Evolutionary conservation across 2,888 invertebrate genomes (phyloP).

Genomic region (Allygus modestus): DNA sequence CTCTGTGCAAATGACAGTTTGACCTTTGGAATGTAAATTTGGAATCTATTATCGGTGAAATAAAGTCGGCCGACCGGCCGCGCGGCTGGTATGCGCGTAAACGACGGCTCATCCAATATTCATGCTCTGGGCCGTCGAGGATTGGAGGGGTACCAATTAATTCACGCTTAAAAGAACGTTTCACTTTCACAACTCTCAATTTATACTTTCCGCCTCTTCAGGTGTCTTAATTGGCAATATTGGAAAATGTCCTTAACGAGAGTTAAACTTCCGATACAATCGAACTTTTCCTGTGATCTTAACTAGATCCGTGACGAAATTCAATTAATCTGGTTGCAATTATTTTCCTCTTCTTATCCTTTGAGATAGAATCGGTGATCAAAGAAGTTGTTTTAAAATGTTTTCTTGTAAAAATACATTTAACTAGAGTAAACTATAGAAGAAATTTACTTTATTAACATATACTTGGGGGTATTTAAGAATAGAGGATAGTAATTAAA

Average conservation of each 20-base stretch:
- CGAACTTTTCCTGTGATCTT: conserved; percentile 7
- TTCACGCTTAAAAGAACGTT: conserved; percentile 49
- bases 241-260: conserved; percentile 36
- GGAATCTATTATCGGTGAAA: conserved; percentile 44
- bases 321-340: conserved; percentile 10
- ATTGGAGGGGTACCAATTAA: conserved; percentile 30
- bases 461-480: too few relatives aligned
- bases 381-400: background rate
- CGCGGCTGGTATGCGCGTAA: background rate
- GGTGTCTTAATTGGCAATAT: conserved; percentile 54
- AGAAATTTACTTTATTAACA: too few relatives aligned
- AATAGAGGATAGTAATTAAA: too few relatives aligned
- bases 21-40: conserved; percentile 47
- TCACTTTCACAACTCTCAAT: conserved; percentile 33
- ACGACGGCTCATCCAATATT: conserved; percentile 51
- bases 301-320: background rate
- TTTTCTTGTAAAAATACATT: too few relatives aligned
- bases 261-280: conserved; percentile 18
- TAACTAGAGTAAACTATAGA: too few relatives aligned
- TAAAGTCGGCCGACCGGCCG: conserved; percentile 8
- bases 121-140: conserved; percentile 1
- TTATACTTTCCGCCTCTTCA: conserved; percentile 34
- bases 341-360: background rate
- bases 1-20: conserved; percentile 41
- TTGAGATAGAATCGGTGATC: background rate